phyloP scores from a whole-genome alignment of 2,888 invertebrate genomes.

The Acrobasis repandana region DNA sequence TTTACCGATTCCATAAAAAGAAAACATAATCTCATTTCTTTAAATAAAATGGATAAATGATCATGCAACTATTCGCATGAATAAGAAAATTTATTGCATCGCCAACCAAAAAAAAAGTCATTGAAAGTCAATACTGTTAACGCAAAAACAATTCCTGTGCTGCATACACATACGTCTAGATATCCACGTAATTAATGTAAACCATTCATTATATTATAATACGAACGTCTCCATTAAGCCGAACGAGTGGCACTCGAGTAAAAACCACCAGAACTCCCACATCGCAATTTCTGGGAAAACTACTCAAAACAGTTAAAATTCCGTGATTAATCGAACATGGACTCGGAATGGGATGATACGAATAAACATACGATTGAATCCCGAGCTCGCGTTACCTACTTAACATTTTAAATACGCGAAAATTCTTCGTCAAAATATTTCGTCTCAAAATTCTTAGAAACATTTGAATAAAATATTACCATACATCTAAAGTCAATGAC shows the following conservation, averaged over 20 bases:
- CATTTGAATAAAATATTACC: slow-evolving; percentile 11
- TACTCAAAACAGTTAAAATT: slow-evolving; percentile 64
- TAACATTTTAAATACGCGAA: slow-evolving; percentile 42
- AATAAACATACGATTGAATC: slow-evolving; percentile 46
- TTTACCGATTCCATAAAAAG: no score
- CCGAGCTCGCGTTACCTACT: slow-evolving; percentile 42
- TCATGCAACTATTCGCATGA: background rate
- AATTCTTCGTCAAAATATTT: slow-evolving; percentile 30
- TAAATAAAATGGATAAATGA: no score
- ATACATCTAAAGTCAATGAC: background rate
- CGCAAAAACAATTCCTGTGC: background rate
- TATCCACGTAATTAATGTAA: slow-evolving; percentile 16
- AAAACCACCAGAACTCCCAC: slow-evolving; percentile 70
- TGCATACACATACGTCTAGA: slow-evolving; percentile 7
- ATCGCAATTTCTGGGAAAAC: slow-evolving; percentile 72
- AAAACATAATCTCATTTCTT: no score
- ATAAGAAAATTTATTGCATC: background rate
- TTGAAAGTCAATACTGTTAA: background rate
- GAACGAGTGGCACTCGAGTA: slow-evolving; percentile 46
- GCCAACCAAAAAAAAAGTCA: slow-evolving; percentile 1
- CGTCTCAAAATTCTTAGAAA: slow-evolving; percentile 11
- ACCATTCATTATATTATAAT: slow-evolving; percentile 33
- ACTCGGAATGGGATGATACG: slow-evolving; percentile 51
- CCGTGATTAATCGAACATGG: slow-evolving; percentile 67
- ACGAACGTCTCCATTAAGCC: slow-evolving; percentile 74